Base-by-base conservation (phyloP, 35 echinoderm and acorn worm genomes). In the Chiridota heheva region DNA sequence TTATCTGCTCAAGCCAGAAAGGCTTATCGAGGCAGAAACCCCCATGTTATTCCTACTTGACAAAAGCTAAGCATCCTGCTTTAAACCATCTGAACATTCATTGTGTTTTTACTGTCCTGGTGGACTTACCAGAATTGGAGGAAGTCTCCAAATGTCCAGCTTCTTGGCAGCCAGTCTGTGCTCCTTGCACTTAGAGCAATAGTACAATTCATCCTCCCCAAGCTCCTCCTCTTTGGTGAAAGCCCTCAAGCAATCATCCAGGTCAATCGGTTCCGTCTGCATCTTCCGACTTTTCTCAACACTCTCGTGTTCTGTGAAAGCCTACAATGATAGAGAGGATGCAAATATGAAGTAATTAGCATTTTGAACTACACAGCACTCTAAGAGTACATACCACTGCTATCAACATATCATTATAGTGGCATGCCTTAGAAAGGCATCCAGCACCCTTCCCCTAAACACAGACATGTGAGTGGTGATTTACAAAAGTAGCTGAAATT, bases 221-320 rank as follows among this genome's bases (percentile, higher is more conserved):
- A 96, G 68, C 40, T 96, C 93, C 55, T 96, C 93, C 44, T 96
- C 93, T 59, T 96, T 96, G 33, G 93, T 96, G 77, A 96, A 96
- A 27, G 93, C 93, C 47, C 88, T 59, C 34, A 96, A 64, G 60
- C 93, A 96, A 36, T 90, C 88, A 58, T 96, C 93, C 2, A 96
- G 88, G 62, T 90, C 90, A 62, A 96, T 96, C 16, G 93, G 93
- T 43, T 91, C 93, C 12, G 93, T 91, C 61, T 96, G 93, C 24
- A 96, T 43, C 20, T 84, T 58, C 2, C 88, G 69, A 68, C 93
- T 96, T 66, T 88, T 86, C 76, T 96, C 93, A 17, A 90, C 89
- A 38, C 93, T 96, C 68, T 83, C 93, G 58, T 96, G 93, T 35
- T 96, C 93, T 1, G 58, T 80, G 31, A 96, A 89, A 70, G 89